Conservation (phyloP, 2,113 vertebrate genomes). For the Riparia riparia region DNA sequence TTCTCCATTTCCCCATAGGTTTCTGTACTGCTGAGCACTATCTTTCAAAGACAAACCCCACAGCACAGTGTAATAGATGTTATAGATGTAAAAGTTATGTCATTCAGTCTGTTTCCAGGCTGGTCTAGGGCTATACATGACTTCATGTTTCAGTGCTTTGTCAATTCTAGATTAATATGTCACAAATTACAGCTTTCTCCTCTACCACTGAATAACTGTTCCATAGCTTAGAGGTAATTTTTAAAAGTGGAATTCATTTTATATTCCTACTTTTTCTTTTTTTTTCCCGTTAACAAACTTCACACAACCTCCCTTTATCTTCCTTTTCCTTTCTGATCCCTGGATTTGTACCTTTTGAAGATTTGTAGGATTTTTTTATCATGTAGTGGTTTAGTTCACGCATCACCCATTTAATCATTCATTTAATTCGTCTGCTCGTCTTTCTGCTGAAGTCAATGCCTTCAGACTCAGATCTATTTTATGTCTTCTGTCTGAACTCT, state of each 20-base stretch:
- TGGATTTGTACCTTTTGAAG: slow-evolving; percentile 21
- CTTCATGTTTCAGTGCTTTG: slow-evolving; percentile 45
- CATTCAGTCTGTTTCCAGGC: slow-evolving; percentile 20
- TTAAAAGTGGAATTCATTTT: neutral
- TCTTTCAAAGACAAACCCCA: slow-evolving; percentile 48
- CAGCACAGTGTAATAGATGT: slow-evolving; percentile 28
- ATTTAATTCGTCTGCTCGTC: neutral
- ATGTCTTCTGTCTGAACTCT: neutral
- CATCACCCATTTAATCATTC: neutral
- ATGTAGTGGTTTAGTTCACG: neutral
- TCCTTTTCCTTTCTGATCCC: neutral
- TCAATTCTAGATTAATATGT: slow-evolving; percentile 44
- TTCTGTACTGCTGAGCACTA: slow-evolving; percentile 23
- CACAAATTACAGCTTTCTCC: slow-evolving; percentile 41
- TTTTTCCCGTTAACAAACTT: neutral
- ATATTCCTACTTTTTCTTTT: slow-evolving; percentile 8
- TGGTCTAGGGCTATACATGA: neutral
- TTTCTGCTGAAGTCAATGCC: neutral
- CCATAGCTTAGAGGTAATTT: slow-evolving; percentile 10
- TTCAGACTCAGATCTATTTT: neutral
- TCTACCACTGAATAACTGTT: neutral
- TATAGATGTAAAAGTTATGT: slow-evolving; percentile 49
- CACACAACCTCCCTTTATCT: neutral
- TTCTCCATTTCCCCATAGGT: slow-evolving; percentile 12
- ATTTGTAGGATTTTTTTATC: slow-evolving; percentile 1